Evolutionary conservation across 1,140 invertebrate genomes (phyloP).

Genomic region (Brachionus koreanus): DNA sequence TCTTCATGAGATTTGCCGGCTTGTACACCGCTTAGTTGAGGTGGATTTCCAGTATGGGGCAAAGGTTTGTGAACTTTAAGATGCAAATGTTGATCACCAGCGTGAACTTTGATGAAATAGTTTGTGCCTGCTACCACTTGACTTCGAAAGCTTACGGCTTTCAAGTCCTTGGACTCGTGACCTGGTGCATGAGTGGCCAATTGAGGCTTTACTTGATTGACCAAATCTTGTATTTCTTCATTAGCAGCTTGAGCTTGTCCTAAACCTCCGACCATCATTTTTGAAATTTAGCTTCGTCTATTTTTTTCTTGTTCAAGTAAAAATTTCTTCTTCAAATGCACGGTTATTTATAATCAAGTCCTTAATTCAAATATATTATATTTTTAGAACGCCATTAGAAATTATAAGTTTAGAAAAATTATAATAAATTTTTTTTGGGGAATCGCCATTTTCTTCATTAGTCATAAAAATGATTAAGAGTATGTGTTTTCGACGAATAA

Average conservation of each 20-base stretch:
- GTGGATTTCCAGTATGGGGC: not conserved
- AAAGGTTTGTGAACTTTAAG: slow-evolving; percentile 39
- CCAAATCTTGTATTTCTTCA: slow-evolving; percentile 19
- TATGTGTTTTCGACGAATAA: not conserved
- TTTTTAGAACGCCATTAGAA: slow-evolving; percentile 40
- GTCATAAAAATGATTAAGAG: not conserved
- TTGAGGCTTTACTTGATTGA: slow-evolving; percentile 13
- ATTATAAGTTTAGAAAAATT: slow-evolving; percentile 32
- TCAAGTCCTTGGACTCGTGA: not conserved
- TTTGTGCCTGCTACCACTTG: slow-evolving; percentile 33
- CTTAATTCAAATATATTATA: slow-evolving; percentile 4
- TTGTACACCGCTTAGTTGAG: slow-evolving; percentile 18
- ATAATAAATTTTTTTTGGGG: not conserved
- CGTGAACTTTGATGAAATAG: slow-evolving; percentile 30
- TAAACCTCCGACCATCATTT: slow-evolving; percentile 42
- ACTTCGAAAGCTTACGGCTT: slow-evolving; percentile 32
- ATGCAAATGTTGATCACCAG: slow-evolving; percentile 40
- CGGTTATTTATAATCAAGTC: not conserved
- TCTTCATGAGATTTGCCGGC: slow-evolving; percentile 21
- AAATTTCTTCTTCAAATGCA: not conserved
- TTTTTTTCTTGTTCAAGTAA: not conserved
- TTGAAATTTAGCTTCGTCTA: not conserved
- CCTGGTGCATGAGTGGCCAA: slow-evolving; percentile 4
- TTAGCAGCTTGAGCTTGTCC: slow-evolving; percentile 36
- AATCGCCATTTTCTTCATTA: slow-evolving; percentile 29